phyloP scores from a whole-genome alignment of 2,888 invertebrate species.

The Dryadula phaetusa region DNA sequence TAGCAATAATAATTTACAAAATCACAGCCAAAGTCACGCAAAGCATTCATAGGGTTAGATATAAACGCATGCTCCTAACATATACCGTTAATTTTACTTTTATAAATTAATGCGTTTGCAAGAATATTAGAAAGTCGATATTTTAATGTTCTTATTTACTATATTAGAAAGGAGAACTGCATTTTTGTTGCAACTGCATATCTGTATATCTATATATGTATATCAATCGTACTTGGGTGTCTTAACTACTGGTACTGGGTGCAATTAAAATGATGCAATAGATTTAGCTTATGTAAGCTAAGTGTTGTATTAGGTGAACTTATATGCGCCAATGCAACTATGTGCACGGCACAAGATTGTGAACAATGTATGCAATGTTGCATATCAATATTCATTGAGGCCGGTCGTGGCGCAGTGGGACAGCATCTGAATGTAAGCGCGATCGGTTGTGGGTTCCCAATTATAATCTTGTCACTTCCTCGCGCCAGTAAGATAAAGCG shows the following conservation, averaged over 20 bases:
- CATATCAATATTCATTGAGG: not conserved
- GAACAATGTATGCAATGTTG: not conserved
- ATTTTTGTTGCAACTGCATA: too few species aligned
- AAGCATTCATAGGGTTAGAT: not conserved
- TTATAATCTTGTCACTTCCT: too few species aligned
- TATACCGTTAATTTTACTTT: too few species aligned
- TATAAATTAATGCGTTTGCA: too few species aligned
- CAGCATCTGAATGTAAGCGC: too few species aligned
- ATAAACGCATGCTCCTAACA: not conserved
- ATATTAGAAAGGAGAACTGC: too few species aligned
- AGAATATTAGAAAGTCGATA: not conserved
- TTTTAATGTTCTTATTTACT: too few species aligned
- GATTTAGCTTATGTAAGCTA: not conserved
- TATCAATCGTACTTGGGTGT: not conserved
- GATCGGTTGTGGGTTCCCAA: too few species aligned
- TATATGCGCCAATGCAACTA: too few species aligned
- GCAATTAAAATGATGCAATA: constrained; percentile 14
- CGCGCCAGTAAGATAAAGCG: too few species aligned
- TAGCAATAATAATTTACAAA: not conserved
- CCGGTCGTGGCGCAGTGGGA: too few species aligned
- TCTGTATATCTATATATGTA: not conserved
- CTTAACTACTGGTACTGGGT: not conserved
- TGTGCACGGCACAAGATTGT: not conserved
- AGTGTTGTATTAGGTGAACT: not conserved
- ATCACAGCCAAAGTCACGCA: not conserved